Conservation (phyloP, 2,888 invertebrate genomes). For the Diaperis boleti region DNA sequence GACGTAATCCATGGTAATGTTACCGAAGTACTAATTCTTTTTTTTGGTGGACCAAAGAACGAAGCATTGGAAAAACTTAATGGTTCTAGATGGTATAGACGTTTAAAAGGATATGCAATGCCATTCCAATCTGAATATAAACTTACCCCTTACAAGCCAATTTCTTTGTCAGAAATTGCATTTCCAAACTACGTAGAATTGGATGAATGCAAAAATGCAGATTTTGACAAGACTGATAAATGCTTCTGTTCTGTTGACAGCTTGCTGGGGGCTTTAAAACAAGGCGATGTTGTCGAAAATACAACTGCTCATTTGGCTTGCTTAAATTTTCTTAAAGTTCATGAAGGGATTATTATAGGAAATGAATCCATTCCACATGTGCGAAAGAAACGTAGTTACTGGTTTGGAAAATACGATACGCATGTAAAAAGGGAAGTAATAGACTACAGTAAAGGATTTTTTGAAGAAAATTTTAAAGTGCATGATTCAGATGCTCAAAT, state of each 20-base stretch:
- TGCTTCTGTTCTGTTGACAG: conserved; percentile 55
- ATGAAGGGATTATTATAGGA: conserved; percentile 46
- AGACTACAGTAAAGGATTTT: conserved; percentile 49
- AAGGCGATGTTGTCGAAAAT: conserved; percentile 3
- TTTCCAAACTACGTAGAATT: conserved; percentile 32
- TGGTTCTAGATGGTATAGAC: conserved; percentile 31
- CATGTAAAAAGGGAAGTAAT: conserved; percentile 36
- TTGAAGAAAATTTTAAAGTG: conserved; percentile 51
- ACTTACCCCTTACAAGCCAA: neutral
- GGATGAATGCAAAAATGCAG: conserved; percentile 48
- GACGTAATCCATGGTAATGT: too few relatives aligned
- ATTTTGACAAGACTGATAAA: conserved; percentile 51
- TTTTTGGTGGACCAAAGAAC: conserved; percentile 15
- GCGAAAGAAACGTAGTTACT: conserved; percentile 54
- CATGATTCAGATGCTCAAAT: conserved; percentile 35
- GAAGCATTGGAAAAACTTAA: conserved; percentile 28
- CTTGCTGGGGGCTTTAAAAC: conserved; percentile 40
- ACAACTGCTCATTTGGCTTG: conserved; percentile 27
- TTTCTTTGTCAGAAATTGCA: neutral
- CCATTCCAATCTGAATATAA: neutral
- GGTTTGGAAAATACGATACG: conserved; percentile 44
- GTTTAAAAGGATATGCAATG: neutral
- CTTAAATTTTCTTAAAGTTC: conserved; percentile 41
- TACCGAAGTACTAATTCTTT: conserved; percentile 29
- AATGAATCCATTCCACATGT: conserved; percentile 48